Percentiles rank a stretch among this genome's conserved stretches.
Evolutionary conservation across 1,140 invertebrate genomes (phyloP).

Genomic region (Penaeus japonicus): DNA sequence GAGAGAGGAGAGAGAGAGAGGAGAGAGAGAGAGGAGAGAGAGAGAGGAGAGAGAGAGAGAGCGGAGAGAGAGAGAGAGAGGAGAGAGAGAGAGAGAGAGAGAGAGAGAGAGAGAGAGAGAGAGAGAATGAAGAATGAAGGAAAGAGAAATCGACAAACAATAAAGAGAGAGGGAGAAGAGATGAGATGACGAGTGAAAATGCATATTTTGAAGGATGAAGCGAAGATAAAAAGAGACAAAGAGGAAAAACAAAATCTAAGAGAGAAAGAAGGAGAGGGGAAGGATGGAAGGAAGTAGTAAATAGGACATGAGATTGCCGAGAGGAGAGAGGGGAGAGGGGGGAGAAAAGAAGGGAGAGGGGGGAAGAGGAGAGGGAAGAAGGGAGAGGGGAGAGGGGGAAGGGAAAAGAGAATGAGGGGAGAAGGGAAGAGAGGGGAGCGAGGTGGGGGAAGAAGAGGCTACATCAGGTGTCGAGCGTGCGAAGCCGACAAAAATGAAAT

Average conservation of each 20-base stretch:
- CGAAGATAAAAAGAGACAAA: neutral
- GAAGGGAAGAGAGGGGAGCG: neutral
- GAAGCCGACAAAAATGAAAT: too few relatives aligned
- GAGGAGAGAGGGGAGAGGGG: neutral
- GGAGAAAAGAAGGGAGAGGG: neutral
- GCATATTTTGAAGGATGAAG: too few relatives aligned
- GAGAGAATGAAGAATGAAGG: neutral
- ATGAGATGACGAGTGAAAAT: neutral
- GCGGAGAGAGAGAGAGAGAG: neutral
- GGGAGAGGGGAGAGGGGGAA: neutral
- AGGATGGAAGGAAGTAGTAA: neutral
- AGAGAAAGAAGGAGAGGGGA: neutral
- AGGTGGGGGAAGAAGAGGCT: neutral
- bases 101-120: neutral
- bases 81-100: neutral
- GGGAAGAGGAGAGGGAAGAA: neutral
- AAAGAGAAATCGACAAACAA: neutral
- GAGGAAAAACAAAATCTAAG: too few relatives aligned
- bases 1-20: neutral
- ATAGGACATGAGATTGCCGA: neutral
- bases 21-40: neutral
- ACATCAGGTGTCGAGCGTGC: neutral
- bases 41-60: neutral
- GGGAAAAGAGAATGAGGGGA: neutral
- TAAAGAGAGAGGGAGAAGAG: neutral